phyloP scores from a whole-genome alignment of 2,113 vertebrate species.

The Setophaga kirtlandii region DNA sequence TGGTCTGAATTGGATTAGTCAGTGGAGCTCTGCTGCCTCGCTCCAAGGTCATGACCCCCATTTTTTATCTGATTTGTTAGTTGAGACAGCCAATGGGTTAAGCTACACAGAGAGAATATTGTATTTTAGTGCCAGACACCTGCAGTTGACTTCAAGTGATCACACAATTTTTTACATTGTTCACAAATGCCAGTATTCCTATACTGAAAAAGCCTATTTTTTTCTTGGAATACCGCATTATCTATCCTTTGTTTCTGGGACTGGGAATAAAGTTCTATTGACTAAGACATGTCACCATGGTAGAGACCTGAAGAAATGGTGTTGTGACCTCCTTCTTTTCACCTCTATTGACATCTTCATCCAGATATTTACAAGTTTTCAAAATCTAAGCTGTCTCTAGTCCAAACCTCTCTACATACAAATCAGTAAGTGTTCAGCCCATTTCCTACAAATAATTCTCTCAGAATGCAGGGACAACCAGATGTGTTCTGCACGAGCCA shows the following conservation, averaged over 20 bases:
- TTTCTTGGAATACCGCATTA: not conserved
- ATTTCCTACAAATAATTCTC: not conserved
- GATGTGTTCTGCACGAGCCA: fast-evolving
- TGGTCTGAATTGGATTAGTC: conserved; percentile 11
- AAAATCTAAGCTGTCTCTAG: not conserved
- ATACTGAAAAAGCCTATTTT: not conserved
- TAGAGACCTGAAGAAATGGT: not conserved
- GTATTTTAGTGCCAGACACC: not conserved
- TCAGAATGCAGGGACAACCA: not conserved
- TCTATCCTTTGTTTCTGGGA: not conserved
- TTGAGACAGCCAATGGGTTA: not conserved
- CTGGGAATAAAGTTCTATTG: not conserved
- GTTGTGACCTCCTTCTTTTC: not conserved
- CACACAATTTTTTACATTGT: not conserved
- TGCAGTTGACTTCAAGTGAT: not conserved
- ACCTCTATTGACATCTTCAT: not conserved
- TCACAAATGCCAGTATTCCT: not conserved
- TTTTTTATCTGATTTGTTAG: conserved; percentile 19
- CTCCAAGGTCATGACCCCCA: not conserved
- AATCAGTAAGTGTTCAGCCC: not conserved
- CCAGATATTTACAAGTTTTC: not conserved
- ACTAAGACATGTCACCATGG: not conserved
- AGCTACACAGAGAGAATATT: not conserved
- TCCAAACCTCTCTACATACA: not conserved
- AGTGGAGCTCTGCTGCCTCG: not conserved